These are phyloP conservation scores for Styela clava DNA, from an alignment of 23 tunicate genomes.

Conservation along the genomic window DNA sequence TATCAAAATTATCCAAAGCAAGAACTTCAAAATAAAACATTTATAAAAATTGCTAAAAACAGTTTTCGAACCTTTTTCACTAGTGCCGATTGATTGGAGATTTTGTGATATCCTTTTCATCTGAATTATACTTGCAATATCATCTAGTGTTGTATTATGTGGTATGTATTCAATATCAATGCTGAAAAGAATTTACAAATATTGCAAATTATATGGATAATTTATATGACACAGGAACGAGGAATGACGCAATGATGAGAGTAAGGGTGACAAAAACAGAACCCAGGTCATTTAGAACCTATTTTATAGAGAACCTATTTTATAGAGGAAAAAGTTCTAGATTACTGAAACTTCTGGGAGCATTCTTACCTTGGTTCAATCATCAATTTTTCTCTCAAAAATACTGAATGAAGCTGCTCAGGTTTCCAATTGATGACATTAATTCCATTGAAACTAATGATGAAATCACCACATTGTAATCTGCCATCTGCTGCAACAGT, in stretches of 20 bases:
- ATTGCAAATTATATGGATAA: no score
- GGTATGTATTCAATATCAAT: slow-evolving; percentile 14
- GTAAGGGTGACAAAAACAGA: no score
- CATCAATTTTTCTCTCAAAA: background rate
- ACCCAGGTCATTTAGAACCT: no score
- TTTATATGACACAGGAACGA: no score
- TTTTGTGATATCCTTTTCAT: background rate
- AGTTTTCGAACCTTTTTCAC: background rate
- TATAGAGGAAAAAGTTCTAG: no score
- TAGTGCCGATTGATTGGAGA: background rate
- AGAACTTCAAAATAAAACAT: no score
- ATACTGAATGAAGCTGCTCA: background rate
- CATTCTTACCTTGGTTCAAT: background rate
- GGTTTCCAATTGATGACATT: slow-evolving; percentile 7
- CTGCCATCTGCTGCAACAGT: background rate
- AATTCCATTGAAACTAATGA: background rate
- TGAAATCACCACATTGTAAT: background rate
- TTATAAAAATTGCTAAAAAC: background rate
- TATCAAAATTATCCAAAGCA: no score
- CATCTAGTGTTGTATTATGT: background rate
- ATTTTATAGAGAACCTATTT: no score
- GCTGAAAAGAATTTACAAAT: background rate
- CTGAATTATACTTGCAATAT: background rate
- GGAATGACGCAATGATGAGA: no score
- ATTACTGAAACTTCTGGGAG: no score